Evolutionary conservation across 2,797 vertebrate species (phyloP).

Genomic region (Phrynocephalus guinanensis): DNA sequence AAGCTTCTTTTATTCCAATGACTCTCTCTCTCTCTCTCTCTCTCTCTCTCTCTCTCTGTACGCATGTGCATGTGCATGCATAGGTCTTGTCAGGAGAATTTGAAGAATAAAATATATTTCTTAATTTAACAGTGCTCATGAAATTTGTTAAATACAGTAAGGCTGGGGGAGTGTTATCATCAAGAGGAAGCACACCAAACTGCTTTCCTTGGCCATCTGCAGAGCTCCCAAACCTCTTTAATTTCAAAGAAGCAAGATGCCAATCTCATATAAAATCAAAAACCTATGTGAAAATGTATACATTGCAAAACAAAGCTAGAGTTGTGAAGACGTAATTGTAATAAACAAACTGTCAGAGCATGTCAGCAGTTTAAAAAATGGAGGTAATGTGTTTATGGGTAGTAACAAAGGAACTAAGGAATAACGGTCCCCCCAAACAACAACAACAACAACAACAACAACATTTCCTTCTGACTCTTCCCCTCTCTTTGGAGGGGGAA

Average conservation of each 20-base stretch:
- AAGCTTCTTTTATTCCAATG: conserved; percentile 16
- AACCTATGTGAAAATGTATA: conserved; percentile 46
- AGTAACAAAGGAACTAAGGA: too few species aligned
- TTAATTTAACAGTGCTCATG: not conserved
- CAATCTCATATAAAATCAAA: conserved; percentile 50
- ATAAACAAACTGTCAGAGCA: conserved; percentile 48
- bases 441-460: too few species aligned
- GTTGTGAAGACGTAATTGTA: conserved; percentile 56
- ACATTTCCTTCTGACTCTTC: too few species aligned
- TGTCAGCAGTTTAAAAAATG: conserved; percentile 25
- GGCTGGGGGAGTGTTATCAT: not conserved
- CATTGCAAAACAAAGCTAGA: conserved; percentile 13
- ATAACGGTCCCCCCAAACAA: too few species aligned
- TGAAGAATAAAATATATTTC: not conserved
- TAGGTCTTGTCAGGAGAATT: conserved; percentile 11
- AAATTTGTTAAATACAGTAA: conserved; percentile 27
- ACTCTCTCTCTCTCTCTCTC: too few species aligned
- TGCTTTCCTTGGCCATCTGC: conserved; percentile 59
- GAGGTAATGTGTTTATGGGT: not conserved
- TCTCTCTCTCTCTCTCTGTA: too few species aligned
- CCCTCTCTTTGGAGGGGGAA: too few species aligned
- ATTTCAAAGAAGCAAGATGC: conserved; percentile 62
- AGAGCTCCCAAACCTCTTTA: conserved; percentile 66
- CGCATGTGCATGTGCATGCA: too few species aligned
- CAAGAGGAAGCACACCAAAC: conserved; percentile 39